phyloP scores from a whole-genome alignment of 2,888 invertebrate genomes.

The Torymus tubicola region DNA sequence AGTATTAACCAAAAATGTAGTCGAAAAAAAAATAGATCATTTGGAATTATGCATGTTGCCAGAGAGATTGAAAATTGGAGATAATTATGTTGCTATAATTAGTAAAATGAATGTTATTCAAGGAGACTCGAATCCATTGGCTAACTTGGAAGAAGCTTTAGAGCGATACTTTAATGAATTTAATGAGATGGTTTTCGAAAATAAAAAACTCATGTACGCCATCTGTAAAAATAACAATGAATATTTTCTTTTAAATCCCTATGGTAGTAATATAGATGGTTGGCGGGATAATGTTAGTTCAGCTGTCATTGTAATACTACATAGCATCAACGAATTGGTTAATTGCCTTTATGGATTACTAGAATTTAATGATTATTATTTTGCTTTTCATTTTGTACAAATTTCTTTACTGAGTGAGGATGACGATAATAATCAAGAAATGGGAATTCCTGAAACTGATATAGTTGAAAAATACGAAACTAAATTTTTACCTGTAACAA shows the following conservation, averaged over 20 bases:
- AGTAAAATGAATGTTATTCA: constrained; percentile 62
- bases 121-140: constrained; percentile 69
- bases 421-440: constrained; percentile 49
- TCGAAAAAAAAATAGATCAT: constrained; percentile 59
- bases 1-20: not conserved
- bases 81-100: constrained; percentile 62
- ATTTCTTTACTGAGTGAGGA: constrained; percentile 65
- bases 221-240: constrained; percentile 66
- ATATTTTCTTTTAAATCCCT: constrained; percentile 71
- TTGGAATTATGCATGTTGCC: constrained; percentile 69
- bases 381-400: constrained; percentile 66
- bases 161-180: constrained; percentile 68
- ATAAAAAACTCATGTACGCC: constrained; percentile 67
- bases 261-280: constrained; percentile 69
- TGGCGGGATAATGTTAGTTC: constrained; percentile 66
- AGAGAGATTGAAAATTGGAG: constrained; percentile 63
- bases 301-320: constrained; percentile 65
- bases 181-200: constrained; percentile 69
- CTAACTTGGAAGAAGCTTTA: constrained; percentile 70
- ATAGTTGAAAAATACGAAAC: constrained; percentile 63
- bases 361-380: constrained; percentile 68
- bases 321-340: constrained; percentile 66
- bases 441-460: constrained; percentile 57
- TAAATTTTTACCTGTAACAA: constrained; percentile 69
- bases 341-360: constrained; percentile 67